Percentiles rank a stretch among this genome's conserved stretches.
These are phyloP conservation scores for Hydropsyche betteni DNA, from an alignment of 2,888 invertebrate species.

Conservation along the genomic window DNA sequence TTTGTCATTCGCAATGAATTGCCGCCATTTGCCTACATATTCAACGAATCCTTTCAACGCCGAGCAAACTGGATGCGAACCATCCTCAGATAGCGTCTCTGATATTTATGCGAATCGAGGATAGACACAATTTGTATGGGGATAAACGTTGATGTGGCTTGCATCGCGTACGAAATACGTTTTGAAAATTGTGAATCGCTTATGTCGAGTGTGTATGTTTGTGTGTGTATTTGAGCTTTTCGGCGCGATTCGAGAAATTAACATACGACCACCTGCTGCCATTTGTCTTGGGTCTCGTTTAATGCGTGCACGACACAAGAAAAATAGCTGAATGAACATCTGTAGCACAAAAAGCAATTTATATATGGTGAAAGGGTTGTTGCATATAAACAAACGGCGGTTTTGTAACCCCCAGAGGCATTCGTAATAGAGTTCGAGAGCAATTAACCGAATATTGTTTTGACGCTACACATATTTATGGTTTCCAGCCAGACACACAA, in stretches of 20 bases:
- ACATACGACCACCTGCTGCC: too few relatives aligned
- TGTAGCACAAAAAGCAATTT: background rate
- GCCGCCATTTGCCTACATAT: constrained; percentile 51
- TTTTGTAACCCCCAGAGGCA: constrained; percentile 28
- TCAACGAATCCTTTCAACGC: constrained; percentile 50
- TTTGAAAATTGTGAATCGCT: background rate
- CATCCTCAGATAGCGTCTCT: constrained; percentile 44
- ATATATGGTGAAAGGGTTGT: constrained; percentile 16
- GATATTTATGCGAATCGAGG: constrained; percentile 50
- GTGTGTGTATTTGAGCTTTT: background rate
- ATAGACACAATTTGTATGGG: constrained; percentile 46
- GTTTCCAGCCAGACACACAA: constrained; percentile 5
- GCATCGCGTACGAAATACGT: constrained; percentile 15
- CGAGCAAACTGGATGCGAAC: constrained; percentile 46
- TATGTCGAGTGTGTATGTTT: background rate
- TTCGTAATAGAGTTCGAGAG: constrained; percentile 34
- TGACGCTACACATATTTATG: constrained; percentile 34
- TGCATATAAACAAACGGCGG: constrained; percentile 6
- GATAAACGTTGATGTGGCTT: constrained; percentile 40
- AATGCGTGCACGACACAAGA: too few relatives aligned
- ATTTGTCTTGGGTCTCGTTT: too few relatives aligned
- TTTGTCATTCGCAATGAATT: constrained; percentile 50
- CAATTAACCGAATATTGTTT: constrained; percentile 35
- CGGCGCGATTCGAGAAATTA: too few relatives aligned
- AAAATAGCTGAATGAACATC: too few relatives aligned